Evolutionary conservation across 1,140 invertebrate genomes (phyloP).

Genomic region (Drosophila prosaltans): DNA sequence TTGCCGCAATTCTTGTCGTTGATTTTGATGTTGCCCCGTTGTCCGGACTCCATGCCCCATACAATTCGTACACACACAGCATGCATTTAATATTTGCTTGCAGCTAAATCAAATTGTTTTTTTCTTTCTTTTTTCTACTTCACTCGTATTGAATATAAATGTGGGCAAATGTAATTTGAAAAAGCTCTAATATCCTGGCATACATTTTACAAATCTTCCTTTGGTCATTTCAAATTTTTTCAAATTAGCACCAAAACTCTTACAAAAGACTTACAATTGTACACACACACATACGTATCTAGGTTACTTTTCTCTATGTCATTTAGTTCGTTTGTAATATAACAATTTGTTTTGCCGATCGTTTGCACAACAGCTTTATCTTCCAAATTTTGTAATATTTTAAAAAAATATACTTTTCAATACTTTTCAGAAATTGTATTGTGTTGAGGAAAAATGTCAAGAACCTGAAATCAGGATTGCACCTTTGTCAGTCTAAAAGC

Average conservation of each 20-base stretch:
- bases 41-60: neutral
- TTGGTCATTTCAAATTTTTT: constrained; percentile 8
- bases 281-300: too few relatives aligned
- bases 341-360: too few relatives aligned
- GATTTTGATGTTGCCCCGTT: constrained; percentile 61
- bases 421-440: too few relatives aligned
- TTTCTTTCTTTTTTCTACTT: constrained; percentile 40
- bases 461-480: too few relatives aligned
- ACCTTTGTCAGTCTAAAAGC: too few relatives aligned
- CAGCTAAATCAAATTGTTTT: constrained; percentile 76
- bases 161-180: constrained; percentile 67
- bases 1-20: constrained; percentile 44
- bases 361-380: too few relatives aligned
- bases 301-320: too few relatives aligned
- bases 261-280: neutral
- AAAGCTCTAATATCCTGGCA: constrained; percentile 59
- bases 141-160: constrained; percentile 55
- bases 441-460: too few relatives aligned
- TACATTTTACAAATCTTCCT: constrained; percentile 16
- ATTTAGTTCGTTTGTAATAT: too few relatives aligned
- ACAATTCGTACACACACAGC: constrained; percentile 13
- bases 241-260: neutral
- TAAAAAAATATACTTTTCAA: too few relatives aligned
- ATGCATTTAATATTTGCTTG: constrained; percentile 69
- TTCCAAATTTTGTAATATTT: too few relatives aligned